Base-by-base conservation (phyloP, 2,797 vertebrate genomes). In the Bucorvus abyssinicus region DNA sequence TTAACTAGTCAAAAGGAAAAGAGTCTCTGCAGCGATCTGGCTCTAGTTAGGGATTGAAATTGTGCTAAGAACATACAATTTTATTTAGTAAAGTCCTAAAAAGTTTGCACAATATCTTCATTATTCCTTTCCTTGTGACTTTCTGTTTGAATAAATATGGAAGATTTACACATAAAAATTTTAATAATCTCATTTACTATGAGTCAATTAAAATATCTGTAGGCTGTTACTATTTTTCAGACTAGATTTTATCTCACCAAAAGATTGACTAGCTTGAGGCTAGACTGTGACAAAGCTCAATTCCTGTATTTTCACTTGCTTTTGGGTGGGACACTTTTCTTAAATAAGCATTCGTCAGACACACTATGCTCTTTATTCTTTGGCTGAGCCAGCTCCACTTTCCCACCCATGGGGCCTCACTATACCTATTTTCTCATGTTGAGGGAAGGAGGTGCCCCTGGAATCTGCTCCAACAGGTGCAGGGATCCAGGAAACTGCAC, bases 351-450 rank as follows among this genome's bases (percentile, higher is more conserved):
- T 89, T 95, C 67, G 89, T 82, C 2, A 7, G 49, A 40, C 84
- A 89, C 90, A 90, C 56, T 93, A 17, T 74, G 55, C 24, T 95
- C 78, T 93, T 96, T 95, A 90, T 87, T 95, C 84, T 92, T 94
- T 89, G 89, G 68, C 56, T 92, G 30, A 89, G 42, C 57, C 53
- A 89, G 30, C 50, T 87, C 26, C 38, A 49, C 47, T 87, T 89
- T 89, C 86, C 64, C 71, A 69, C 75, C 90, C 36, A 2, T 70
- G 75, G 27, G 86, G 92, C 93, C 75, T 82, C 6, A 0, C 65
- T 79, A 32, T 83, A 89, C 84, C 75, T 87, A 32, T 90, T 95
- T 96, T 92, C 84, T 88, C 75, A 93, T 77, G 50, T 38, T 90
- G 36, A 59, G 75, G 50, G 32, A 84, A 90, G 93, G 93, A 95